These are phyloP conservation scores for Formica exsecta DNA, from an alignment of 1,140 invertebrate species.

Conservation along the genomic window DNA sequence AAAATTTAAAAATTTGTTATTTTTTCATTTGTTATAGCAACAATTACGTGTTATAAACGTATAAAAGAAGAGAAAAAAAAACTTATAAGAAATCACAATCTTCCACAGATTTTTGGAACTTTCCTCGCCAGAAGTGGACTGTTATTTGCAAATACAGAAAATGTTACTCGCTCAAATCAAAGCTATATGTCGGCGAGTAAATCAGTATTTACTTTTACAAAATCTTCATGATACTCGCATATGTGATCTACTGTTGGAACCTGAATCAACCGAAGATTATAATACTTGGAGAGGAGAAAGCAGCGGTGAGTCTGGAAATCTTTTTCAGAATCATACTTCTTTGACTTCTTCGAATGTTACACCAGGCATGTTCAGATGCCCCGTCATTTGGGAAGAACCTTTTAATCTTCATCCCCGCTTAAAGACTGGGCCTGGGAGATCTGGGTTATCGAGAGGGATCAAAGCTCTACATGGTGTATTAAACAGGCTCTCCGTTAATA, in stretches of 20 bases:
- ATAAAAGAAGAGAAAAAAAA: neutral
- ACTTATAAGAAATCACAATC: slow-evolving; percentile 12
- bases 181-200: slow-evolving; percentile 90
- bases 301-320: slow-evolving; percentile 57
- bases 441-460: slow-evolving; percentile 88
- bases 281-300: slow-evolving; percentile 77
- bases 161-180: slow-evolving; percentile 88
- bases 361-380: slow-evolving; percentile 91
- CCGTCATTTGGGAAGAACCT: slow-evolving; percentile 91
- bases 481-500: slow-evolving; percentile 91
- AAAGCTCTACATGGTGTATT: slow-evolving; percentile 90
- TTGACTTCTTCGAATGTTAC: slow-evolving; percentile 71
- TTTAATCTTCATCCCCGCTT: slow-evolving; percentile 92
- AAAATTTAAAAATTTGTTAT: slow-evolving; percentile 7
- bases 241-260: slow-evolving; percentile 91
- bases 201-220: slow-evolving; percentile 91
- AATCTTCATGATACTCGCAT: slow-evolving; percentile 90
- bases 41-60: neutral
- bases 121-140: slow-evolving; percentile 85
- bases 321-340: slow-evolving; percentile 66
- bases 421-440: slow-evolving; percentile 89
- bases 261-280: slow-evolving; percentile 89
- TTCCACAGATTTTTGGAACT: slow-evolving; percentile 87
- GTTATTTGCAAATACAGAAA: slow-evolving; percentile 87
- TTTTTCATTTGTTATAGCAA: neutral